Evolutionary conservation across 2,888 invertebrate species (phyloP).

Genomic region (Siphlonurus alternatus): DNA sequence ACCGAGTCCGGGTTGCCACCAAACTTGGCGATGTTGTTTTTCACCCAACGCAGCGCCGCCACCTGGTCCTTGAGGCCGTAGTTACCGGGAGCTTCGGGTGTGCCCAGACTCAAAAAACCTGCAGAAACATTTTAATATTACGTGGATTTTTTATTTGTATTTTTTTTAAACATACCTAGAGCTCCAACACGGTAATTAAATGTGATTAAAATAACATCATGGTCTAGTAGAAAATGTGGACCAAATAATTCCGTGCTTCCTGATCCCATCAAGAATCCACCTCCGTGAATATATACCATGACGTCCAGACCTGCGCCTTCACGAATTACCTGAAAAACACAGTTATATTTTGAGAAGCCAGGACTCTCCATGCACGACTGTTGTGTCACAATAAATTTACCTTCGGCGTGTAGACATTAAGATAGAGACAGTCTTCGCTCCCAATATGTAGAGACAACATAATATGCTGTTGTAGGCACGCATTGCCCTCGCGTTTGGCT

Average conservation of each 20-base stretch:
- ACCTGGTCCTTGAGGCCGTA: slow-evolving; percentile 8
- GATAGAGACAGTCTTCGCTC: slow-evolving; percentile 5
- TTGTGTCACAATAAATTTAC: no score
- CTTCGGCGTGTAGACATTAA: slow-evolving; percentile 7
- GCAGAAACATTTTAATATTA: no score
- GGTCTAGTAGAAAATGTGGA: slow-evolving; percentile 7
- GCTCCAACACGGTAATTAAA: slow-evolving; percentile 8
- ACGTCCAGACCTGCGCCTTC: neutral
- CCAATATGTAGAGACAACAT: slow-evolving; percentile 1
- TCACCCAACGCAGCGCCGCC: slow-evolving; percentile 6
- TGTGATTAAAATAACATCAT: slow-evolving; percentile 7
- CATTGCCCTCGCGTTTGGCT: slow-evolving; percentile 4
- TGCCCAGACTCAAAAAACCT: slow-evolving; percentile 7
- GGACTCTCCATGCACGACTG: no score
- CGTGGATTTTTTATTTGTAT: no score
- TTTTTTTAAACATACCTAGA: slow-evolving; percentile 7
- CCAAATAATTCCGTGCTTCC: slow-evolving; percentile 5
- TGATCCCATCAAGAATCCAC: slow-evolving; percentile 8
- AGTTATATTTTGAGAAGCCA: no score
- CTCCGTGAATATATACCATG: slow-evolving; percentile 10
- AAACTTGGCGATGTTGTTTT: slow-evolving; percentile 6
- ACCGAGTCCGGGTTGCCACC: slow-evolving; percentile 7
- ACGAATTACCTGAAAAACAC: no score
- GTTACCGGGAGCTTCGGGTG: slow-evolving; percentile 5
- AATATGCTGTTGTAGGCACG: slow-evolving; percentile 4